Evolutionary conservation across 2,113 vertebrate genomes (phyloP).

Genomic region (Poecile atricapillus): DNA sequence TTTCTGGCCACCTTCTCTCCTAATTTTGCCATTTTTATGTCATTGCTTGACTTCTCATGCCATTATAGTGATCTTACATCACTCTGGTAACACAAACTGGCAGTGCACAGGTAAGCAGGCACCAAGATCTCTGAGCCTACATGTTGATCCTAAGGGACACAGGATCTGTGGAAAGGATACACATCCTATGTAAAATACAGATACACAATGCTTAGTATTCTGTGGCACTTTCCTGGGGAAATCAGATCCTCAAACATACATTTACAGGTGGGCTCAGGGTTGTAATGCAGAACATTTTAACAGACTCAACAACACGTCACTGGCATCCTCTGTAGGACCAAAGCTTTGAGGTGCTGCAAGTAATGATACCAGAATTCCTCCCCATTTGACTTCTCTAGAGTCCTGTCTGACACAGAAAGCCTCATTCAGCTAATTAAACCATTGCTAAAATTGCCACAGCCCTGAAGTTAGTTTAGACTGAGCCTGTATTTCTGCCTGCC

Average conservation of each 20-base stretch:
- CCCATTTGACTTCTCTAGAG: not conserved
- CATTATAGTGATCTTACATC: not conserved
- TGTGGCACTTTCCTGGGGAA: not conserved
- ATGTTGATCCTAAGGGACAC: not conserved
- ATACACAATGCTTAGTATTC: not conserved
- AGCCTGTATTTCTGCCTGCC: not conserved
- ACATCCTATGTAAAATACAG: not conserved
- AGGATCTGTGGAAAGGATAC: not conserved
- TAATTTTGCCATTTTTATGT: not conserved
- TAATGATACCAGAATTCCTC: not conserved
- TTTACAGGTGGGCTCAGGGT: not conserved
- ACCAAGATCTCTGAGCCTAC: not conserved
- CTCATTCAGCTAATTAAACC: not conserved
- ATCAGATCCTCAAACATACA: not conserved
- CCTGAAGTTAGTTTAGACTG: not conserved
- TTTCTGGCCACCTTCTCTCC: not conserved
- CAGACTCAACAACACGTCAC: not conserved
- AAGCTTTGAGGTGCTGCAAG: not conserved
- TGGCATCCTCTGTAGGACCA: not conserved
- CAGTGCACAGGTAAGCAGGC: not conserved
- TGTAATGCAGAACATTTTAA: not conserved
- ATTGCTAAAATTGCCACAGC: not conserved
- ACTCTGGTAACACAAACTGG: not conserved
- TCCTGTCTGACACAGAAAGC: not conserved
- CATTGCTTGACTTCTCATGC: not conserved